phyloP scores from a whole-genome alignment of 2,888 invertebrate genomes.

The Standfussiana lucernea region DNA sequence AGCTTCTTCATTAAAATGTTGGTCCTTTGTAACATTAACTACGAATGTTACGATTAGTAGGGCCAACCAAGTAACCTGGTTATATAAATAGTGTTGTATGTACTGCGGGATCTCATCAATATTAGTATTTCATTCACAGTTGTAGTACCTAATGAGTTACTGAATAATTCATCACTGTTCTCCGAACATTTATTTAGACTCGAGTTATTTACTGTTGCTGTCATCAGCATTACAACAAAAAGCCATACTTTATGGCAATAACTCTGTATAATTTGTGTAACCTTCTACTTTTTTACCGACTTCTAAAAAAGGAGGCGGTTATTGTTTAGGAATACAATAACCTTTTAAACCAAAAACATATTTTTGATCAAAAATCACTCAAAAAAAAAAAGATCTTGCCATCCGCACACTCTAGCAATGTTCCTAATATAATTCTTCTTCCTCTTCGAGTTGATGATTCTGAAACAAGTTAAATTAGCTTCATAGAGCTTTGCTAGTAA shows the following conservation, averaged over 20 bases:
- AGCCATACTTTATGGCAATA: neutral
- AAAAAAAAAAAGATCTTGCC: no score
- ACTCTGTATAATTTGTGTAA: neutral
- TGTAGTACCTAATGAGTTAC: neutral
- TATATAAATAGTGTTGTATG: neutral
- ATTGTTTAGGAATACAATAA: no score
- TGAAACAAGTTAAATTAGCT: no score
- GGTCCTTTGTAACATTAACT: neutral
- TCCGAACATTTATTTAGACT: neutral
- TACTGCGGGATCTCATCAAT: neutral
- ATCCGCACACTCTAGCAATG: neutral
- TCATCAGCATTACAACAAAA: neutral
- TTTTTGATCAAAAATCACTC: no score
- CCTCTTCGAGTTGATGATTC: neutral
- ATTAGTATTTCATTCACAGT: neutral
- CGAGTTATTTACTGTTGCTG: neutral
- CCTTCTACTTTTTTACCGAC: no score
- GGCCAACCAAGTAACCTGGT: neutral
- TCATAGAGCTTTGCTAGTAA: no score
- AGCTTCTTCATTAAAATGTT: neutral
- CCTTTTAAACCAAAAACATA: no score
- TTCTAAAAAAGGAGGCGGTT: no score
- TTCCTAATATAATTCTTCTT: neutral
- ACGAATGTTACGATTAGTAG: neutral
- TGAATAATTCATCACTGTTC: constrained; percentile 8